Evolutionary conservation across 2,113 vertebrate species (phyloP).

Genomic region (Thalassarche chlororhynchos): DNA sequence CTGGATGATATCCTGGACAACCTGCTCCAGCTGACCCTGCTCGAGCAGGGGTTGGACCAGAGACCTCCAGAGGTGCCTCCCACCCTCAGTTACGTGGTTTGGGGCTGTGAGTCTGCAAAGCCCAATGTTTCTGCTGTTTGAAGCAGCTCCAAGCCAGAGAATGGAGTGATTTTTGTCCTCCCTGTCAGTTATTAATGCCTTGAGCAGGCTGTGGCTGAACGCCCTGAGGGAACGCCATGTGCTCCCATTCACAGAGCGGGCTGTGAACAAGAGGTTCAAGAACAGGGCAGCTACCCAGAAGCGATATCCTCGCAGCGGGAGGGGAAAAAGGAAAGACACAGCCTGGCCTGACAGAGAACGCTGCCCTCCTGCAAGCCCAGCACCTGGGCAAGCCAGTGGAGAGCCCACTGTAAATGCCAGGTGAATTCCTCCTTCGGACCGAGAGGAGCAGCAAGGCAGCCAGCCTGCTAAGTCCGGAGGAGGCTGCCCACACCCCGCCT

Average conservation of each 20-base stretch:
- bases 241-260: not conserved
- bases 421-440: not conserved
- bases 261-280: no score
- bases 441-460: not conserved
- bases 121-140: not conserved
- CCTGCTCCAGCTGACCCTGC: not conserved
- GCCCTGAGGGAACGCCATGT: not conserved
- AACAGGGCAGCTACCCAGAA: not conserved
- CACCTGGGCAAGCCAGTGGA: not conserved
- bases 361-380: not conserved
- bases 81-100: not conserved
- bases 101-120: not conserved
- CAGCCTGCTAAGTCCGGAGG: not conserved
- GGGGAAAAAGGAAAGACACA: not conserved
- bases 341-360: not conserved
- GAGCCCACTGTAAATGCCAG: not conserved
- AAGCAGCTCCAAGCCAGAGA: not conserved
- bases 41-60: not conserved
- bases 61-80: not conserved
- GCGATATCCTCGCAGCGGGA: accelerated
- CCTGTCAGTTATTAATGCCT: not conserved
- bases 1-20: accelerated
- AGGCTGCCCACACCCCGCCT: not conserved
- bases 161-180: accelerated
- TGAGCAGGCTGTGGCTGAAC: not conserved